phyloP scores from a whole-genome alignment of 1,140 invertebrate genomes.

The Drosophila mojavensis region DNA sequence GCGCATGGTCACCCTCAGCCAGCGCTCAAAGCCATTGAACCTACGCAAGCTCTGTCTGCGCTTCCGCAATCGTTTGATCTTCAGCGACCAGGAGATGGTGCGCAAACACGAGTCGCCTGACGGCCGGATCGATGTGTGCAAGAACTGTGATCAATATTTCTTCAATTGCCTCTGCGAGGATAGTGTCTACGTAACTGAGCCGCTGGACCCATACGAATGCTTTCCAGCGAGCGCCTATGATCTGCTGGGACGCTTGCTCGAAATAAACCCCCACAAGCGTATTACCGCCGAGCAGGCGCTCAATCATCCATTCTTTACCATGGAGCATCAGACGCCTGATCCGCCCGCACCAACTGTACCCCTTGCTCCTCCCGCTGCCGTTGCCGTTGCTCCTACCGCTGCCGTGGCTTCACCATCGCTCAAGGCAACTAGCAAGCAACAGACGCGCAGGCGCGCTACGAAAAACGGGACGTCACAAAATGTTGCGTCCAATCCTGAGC shows the following conservation, averaged over 20 bases:
- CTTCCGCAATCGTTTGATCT: conserved; percentile 78
- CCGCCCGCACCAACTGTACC: too few species aligned
- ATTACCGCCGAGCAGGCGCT: conserved; percentile 99
- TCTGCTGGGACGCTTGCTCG: conserved; percentile 99
- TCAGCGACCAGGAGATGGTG: conserved; percentile 60
- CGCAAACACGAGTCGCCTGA: conserved; percentile 60
- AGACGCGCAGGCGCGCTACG: conserved; percentile 26
- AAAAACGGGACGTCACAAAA: neutral
- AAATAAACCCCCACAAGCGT: conserved; percentile 98
- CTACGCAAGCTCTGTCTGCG: conserved; percentile 85
- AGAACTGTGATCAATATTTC: conserved; percentile 81
- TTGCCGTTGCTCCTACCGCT: neutral
- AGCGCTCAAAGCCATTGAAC: conserved; percentile 85
- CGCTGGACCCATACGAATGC: conserved; percentile 70
- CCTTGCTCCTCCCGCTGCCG: too few species aligned
- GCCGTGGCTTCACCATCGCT: neutral
- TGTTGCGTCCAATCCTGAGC: conserved; percentile 13
- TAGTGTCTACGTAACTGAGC: conserved; percentile 60
- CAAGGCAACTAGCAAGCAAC: neutral
- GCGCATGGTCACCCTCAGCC: conserved; percentile 86
- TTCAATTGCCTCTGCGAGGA: conserved; percentile 79
- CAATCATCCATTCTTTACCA: conserved; percentile 93
- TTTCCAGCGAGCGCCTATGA: conserved; percentile 92
- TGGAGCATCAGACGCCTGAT: neutral
- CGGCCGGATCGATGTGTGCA: conserved; percentile 70